Conservation (phyloP, 2,113 vertebrate genomes). For the Lepisosteus oculatus region DNA sequence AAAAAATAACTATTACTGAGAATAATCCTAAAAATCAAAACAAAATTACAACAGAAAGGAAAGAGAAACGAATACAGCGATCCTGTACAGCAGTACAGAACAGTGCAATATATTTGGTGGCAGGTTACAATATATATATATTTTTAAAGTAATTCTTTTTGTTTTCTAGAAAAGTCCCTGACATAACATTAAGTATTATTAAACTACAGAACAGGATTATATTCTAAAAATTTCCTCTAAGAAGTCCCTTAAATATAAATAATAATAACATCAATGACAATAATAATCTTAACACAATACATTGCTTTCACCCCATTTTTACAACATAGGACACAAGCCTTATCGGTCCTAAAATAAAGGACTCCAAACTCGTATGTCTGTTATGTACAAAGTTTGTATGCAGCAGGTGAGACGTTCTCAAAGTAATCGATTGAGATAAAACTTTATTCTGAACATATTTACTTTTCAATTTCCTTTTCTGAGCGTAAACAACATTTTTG, state of each 20-base stretch:
- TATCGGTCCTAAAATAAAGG: constrained; percentile 5
- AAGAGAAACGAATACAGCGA: constrained; percentile 49
- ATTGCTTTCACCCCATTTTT: constrained; percentile 46
- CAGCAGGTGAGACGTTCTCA: constrained; percentile 10
- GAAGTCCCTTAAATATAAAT: constrained; percentile 79
- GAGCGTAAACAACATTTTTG: constrained; percentile 48
- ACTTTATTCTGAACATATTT: constrained; percentile 39
- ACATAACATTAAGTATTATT: constrained; percentile 50
- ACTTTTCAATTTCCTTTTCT: constrained; percentile 37
- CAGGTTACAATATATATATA: constrained; percentile 54
- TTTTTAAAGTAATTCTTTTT: constrained; percentile 46
- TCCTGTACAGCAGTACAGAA: constrained; percentile 65
- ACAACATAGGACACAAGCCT: constrained; percentile 28
- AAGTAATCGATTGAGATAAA: constrained; percentile 30
- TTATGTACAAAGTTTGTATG: constrained; percentile 6
- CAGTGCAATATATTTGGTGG: constrained; percentile 77
- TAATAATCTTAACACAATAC: constrained; percentile 46
- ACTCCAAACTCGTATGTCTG: neutral
- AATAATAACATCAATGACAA: constrained; percentile 57
- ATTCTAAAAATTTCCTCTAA: constrained; percentile 57
- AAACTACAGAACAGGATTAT: constrained; percentile 48
- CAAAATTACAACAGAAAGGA: constrained; percentile 30
- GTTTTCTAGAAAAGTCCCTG: constrained; percentile 63
- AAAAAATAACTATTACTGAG: constrained; percentile 22
- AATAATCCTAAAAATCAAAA: constrained; percentile 31